These are phyloP conservation scores for Epistrophe grossulariae DNA, from an alignment of 2,888 invertebrate genomes.

Conservation along the genomic window DNA sequence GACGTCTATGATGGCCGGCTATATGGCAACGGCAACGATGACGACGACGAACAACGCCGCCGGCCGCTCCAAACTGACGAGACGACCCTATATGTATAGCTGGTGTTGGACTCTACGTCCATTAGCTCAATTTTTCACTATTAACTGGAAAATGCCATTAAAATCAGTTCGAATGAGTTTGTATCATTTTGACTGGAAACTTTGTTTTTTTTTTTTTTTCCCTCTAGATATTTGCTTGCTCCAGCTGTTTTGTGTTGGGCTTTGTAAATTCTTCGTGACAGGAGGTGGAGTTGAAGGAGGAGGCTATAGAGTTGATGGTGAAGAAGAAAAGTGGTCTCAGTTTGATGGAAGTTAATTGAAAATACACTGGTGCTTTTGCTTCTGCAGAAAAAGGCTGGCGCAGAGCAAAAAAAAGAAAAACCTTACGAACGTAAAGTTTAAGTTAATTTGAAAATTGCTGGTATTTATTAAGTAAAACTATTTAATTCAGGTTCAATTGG, in stretches of 20 bases:
- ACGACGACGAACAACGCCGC: neutral
- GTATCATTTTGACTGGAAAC: slow-evolving; percentile 67
- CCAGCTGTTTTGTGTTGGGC: slow-evolving; percentile 15
- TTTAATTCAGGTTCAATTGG: slow-evolving; percentile 63
- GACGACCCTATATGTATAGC: slow-evolving; percentile 2
- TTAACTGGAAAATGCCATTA: slow-evolving; percentile 69
- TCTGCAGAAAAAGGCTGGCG: neutral
- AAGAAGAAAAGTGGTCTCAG: slow-evolving; percentile 17
- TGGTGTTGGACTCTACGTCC: slow-evolving; percentile 23
- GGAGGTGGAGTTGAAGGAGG: neutral
- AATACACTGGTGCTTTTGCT: slow-evolving; percentile 6
- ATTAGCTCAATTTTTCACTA: slow-evolving; percentile 66
- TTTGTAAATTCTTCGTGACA: slow-evolving; percentile 12
- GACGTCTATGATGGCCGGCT: neutral
- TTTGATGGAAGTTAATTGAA: slow-evolving; percentile 65
- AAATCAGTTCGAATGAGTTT: slow-evolving; percentile 73
- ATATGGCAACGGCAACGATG: neutral
- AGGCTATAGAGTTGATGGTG: neutral
- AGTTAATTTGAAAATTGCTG: slow-evolving; percentile 55
- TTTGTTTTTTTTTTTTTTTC: slow-evolving; percentile 5
- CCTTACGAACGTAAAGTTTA: neutral
- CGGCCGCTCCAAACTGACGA: neutral
- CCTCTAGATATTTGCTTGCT: neutral
- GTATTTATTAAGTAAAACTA: slow-evolving; percentile 34
- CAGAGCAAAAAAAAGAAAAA: neutral